Percentiles rank a stretch among this genome's conserved stretches.
Conservation (phyloP, 2,888 invertebrate species). For the Pristionchus exspectatus region DNA sequence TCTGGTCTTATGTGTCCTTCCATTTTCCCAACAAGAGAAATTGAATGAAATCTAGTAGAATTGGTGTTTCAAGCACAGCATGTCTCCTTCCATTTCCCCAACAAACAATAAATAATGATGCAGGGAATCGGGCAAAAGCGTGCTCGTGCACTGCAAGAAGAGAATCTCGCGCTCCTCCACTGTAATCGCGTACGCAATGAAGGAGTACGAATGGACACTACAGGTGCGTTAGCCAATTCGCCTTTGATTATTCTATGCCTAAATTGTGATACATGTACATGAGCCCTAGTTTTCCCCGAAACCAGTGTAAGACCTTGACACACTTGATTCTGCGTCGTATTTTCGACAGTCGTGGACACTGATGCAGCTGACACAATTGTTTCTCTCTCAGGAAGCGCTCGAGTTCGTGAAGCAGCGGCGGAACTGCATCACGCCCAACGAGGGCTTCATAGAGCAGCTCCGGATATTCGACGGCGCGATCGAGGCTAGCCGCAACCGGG, state of each 20-base stretch:
- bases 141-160: slow-evolving; percentile 99
- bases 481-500: slow-evolving; percentile 84
- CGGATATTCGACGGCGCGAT: slow-evolving; percentile 96
- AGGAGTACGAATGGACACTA: slow-evolving; percentile 73
- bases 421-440: slow-evolving; percentile 95
- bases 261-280: too few species aligned
- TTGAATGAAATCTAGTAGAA: neutral
- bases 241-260: too few species aligned
- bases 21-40: too few species aligned
- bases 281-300: too few species aligned
- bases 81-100: too few species aligned
- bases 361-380: too few species aligned
- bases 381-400: slow-evolving; percentile 88
- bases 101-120: too few species aligned
- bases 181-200: slow-evolving; percentile 85
- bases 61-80: too few species aligned
- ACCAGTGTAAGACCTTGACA: too few species aligned
- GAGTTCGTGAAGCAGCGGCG: slow-evolving; percentile 92
- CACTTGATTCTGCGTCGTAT: too few species aligned
- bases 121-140: slow-evolving; percentile 84
- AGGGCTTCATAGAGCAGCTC: slow-evolving; percentile 93
- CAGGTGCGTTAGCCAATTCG: neutral
- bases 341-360: too few species aligned
- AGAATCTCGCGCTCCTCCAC: slow-evolving; percentile 98
- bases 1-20: too few species aligned